Evolutionary conservation across 2,888 invertebrate species (phyloP).

Genomic region (Drosophila multiciliata): DNA sequence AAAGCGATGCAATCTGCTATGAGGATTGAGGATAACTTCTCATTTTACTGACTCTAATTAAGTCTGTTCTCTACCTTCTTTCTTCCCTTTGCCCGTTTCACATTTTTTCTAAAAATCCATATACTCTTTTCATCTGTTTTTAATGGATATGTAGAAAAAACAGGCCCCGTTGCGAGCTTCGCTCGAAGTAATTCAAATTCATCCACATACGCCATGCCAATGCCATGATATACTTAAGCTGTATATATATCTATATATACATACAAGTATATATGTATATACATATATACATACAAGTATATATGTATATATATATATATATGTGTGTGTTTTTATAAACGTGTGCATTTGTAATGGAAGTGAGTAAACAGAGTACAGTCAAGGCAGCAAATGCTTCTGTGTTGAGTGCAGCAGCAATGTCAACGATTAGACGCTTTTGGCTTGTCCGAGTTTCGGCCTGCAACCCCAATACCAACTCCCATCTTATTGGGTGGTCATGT

Average conservation of each 20-base stretch:
- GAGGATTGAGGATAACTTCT: background rate
- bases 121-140: background rate
- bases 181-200: constrained; percentile 10
- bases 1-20: background rate
- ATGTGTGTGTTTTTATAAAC: background rate
- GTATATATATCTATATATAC: background rate
- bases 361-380: constrained; percentile 18
- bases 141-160: background rate
- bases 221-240: constrained; percentile 8
- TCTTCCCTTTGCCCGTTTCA: background rate
- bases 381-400: constrained; percentile 14
- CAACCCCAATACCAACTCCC: constrained; percentile 3
- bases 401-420: constrained; percentile 32
- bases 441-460: constrained; percentile 4
- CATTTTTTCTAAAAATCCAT: background rate
- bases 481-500: constrained; percentile 5
- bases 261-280: background rate
- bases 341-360: constrained; percentile 1
- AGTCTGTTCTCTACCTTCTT: background rate
- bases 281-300: background rate
- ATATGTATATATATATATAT: background rate
- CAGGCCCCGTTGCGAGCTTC: background rate
- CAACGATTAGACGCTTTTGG: constrained; percentile 21
- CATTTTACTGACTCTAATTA: background rate
- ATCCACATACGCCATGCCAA: constrained; percentile 12